A percentile compares a stretch with the other conserved stretches of the same genome.
Conservation (phyloP, 2,888 invertebrate genomes). For the Andrena haemorrhoa region DNA sequence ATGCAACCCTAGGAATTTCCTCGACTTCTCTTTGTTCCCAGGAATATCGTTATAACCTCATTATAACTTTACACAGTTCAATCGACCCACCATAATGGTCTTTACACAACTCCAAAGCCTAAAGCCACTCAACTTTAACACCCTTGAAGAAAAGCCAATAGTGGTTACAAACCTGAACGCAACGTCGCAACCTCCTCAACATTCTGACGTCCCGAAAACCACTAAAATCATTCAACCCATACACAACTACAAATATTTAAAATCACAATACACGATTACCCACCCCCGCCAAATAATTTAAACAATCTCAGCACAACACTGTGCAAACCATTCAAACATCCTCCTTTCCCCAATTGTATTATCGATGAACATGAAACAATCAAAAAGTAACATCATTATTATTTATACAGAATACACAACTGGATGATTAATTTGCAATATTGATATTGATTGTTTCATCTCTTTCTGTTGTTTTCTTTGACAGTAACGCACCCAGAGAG, state of each 20-base stretch:
- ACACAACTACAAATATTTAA: not conserved
- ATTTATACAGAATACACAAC: too few species aligned
- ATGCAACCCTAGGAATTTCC: constrained; percentile 82
- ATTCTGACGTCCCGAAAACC: not conserved
- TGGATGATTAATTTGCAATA: too few species aligned
- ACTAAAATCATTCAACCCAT: not conserved
- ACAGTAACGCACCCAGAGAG: too few species aligned
- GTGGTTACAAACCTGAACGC: not conserved
- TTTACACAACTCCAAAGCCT: not conserved
- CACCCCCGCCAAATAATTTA: not conserved
- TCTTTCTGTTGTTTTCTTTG: too few species aligned
- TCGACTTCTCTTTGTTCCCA: constrained; percentile 83
- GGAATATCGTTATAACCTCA: constrained; percentile 79
- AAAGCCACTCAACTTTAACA: too few species aligned
- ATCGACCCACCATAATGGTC: not conserved
- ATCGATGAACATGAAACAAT: too few species aligned
- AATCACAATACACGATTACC: too few species aligned
- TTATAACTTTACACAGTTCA: constrained; percentile 65
- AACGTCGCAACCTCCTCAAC: not conserved
- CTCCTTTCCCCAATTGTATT: too few species aligned
- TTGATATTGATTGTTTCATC: too few species aligned
- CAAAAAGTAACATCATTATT: too few species aligned
- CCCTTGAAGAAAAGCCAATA: not conserved
- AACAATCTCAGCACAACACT: not conserved
- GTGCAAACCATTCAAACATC: too few species aligned